A percentile compares a stretch with the other conserved stretches of the same genome.
Evolutionary conservation across 2,888 invertebrate genomes (phyloP).

Genomic region (Mesorhabditis belari): DNA sequence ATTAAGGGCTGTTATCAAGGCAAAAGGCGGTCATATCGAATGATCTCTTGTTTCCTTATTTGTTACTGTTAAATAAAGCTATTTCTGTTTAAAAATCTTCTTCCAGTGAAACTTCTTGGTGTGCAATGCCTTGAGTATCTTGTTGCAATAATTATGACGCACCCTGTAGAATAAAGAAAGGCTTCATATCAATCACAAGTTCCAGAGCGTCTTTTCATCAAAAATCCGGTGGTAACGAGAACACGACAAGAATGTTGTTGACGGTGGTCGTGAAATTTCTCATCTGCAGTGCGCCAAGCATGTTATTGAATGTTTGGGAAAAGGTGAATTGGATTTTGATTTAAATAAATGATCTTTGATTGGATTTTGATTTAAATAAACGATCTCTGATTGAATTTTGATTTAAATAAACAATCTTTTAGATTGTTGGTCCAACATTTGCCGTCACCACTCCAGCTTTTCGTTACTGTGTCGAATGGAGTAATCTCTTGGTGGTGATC

Average conservation of each 20-base stretch:
- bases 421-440: neutral
- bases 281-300: slow-evolving; percentile 3
- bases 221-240: slow-evolving; percentile 2
- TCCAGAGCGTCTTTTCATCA: too few relatives aligned
- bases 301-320: slow-evolving; percentile 6
- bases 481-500: slow-evolving; percentile 3
- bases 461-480: slow-evolving; percentile 3
- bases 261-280: slow-evolving; percentile 5
- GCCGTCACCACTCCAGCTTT: neutral
- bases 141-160: too few relatives aligned
- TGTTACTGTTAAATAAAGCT: too few relatives aligned
- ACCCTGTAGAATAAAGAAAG: too few relatives aligned
- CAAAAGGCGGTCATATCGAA: too few relatives aligned
- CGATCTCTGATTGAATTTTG: too few relatives aligned
- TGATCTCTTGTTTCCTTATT: too few relatives aligned
- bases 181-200: too few relatives aligned
- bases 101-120: too few relatives aligned
- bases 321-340: neutral
- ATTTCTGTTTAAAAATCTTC: too few relatives aligned
- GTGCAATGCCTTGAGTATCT: too few relatives aligned
- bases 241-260: slow-evolving; percentile 5
- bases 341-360: neutral
- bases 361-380: neutral
- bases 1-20: too few relatives aligned
- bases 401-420: neutral